Base-by-base conservation (phyloP, 2,113 vertebrate species). In the Xyrauchen texanus region DNA sequence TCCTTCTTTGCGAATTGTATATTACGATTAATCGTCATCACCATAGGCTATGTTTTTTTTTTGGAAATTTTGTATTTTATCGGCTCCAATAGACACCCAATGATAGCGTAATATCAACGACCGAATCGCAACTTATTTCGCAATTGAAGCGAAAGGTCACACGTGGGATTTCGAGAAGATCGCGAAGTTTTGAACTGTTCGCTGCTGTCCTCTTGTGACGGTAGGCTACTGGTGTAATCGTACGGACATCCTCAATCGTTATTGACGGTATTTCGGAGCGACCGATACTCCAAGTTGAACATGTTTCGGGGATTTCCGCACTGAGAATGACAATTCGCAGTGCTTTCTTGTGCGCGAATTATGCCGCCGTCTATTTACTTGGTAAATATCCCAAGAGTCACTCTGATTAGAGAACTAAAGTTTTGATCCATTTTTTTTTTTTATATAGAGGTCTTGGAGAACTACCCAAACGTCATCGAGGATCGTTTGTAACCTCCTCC, bases 361-460 rank as follows among this genome's bases (percentile, higher is more conserved):
- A 90, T 89, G 89, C 82, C 77, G 78, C 85, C 81, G 51, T 83
- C 77, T 70, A 58, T 70, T 62, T 76, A 64, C 68, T 66, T 81
- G 76, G 73, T 76, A 60, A 85, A 88, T 81, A 86, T 85, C 86
- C 8, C 6, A 4, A 70, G 52, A 68, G 52, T 57, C 55, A 53
- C n/a, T 34, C 45, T 16, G 15, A 78, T 8, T 49, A 61, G 57
- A 67, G 15, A n/a, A 9, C 7, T 47, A n/a, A 67, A 68, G 55
- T 57, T 49, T 58, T 68, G 15, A 44, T 55, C 47, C 21, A 34
- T 34, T 34, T 34, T 1, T 34, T 1, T 34, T 34, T 1, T 34
- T 34, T 34, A 34, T 34, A 34, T 1, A 34, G 21, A 34, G 21
- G 12, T n/a, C 52, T 11, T 10, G 13, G 52, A n/a, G 15, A 51